Conservation (phyloP, 2,113 vertebrate species). For the Sinocyclocheilus rhinocerous region DNA sequence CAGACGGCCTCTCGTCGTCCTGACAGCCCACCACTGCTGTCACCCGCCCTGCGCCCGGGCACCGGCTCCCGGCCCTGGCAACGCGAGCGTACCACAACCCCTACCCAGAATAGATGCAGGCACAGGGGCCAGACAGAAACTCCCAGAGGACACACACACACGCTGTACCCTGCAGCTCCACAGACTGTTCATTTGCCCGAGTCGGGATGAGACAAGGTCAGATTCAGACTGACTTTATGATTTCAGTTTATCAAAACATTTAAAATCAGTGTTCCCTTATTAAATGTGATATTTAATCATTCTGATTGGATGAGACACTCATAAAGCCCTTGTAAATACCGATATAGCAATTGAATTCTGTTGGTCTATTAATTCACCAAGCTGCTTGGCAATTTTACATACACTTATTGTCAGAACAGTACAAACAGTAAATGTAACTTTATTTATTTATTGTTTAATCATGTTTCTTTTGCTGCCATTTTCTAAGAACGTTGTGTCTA, state of each 20-base stretch:
- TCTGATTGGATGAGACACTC: not conserved
- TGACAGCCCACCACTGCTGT: slow-evolving; percentile 76
- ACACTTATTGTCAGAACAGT: not conserved
- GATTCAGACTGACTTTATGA: slow-evolving; percentile 2
- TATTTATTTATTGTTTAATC: not conserved
- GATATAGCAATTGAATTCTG: not conserved
- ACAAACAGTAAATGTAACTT: not conserved
- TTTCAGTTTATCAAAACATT: not conserved
- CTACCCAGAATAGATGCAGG: slow-evolving; percentile 75
- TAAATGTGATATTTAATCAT: not conserved
- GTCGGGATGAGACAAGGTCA: slow-evolving; percentile 40
- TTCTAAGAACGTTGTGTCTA: not conserved
- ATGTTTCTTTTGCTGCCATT: not conserved
- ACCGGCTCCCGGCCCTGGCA: slow-evolving; percentile 50
- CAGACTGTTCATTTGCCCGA: slow-evolving; percentile 43
- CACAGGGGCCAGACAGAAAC: slow-evolving; percentile 77
- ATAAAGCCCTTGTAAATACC: not conserved
- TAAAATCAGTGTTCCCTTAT: not conserved
- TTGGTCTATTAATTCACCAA: not conserved
- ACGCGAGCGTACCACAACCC: slow-evolving; percentile 55
- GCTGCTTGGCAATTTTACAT: not conserved
- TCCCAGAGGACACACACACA: slow-evolving; percentile 27
- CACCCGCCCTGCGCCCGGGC: slow-evolving; percentile 66
- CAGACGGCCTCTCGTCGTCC: slow-evolving; percentile 82
- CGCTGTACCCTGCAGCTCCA: slow-evolving; percentile 21